A percentile compares a stretch with the other conserved stretches of the same genome.
phyloP scores from a whole-genome alignment of 2,888 invertebrate genomes.

The Sinhomidia bicolor region DNA sequence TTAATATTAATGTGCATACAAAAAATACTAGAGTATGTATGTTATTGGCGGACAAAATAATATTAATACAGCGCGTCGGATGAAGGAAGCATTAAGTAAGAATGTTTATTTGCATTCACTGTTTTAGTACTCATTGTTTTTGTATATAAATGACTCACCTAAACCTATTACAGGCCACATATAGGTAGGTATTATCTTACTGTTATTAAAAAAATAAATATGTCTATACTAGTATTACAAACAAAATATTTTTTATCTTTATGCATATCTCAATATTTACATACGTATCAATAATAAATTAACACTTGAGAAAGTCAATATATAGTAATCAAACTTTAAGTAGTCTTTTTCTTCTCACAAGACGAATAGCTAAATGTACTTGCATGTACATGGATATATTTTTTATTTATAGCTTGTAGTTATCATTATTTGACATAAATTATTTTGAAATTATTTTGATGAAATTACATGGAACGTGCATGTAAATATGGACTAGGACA shows the following conservation, averaged over 20 bases:
- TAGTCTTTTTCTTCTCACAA: not conserved
- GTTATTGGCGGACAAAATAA: not conserved
- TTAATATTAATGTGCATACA: too few relatives aligned
- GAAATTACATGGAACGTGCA: slow-evolving; percentile 52
- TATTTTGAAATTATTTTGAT: not conserved
- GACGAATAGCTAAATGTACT: not conserved
- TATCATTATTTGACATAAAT: not conserved
- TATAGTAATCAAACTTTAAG: not conserved
- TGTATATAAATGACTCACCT: not conserved
- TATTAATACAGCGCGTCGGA: not conserved
- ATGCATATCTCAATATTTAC: not conserved
- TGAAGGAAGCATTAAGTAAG: too few relatives aligned
- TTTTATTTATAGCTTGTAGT: too few relatives aligned
- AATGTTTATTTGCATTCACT: not conserved
- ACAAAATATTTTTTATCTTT: not conserved
- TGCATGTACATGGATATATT: not conserved
- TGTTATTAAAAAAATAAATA: not conserved
- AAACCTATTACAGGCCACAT: not conserved
- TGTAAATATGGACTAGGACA: slow-evolving; percentile 71
- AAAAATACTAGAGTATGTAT: too few relatives aligned
- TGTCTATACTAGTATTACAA: not conserved
- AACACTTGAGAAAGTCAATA: not conserved
- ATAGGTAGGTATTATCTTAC: not conserved
- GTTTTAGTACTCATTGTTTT: too few relatives aligned
- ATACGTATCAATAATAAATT: not conserved